Base-by-base conservation (phyloP, 2,888 invertebrate genomes). In the Stenichneumon culpator region DNA sequence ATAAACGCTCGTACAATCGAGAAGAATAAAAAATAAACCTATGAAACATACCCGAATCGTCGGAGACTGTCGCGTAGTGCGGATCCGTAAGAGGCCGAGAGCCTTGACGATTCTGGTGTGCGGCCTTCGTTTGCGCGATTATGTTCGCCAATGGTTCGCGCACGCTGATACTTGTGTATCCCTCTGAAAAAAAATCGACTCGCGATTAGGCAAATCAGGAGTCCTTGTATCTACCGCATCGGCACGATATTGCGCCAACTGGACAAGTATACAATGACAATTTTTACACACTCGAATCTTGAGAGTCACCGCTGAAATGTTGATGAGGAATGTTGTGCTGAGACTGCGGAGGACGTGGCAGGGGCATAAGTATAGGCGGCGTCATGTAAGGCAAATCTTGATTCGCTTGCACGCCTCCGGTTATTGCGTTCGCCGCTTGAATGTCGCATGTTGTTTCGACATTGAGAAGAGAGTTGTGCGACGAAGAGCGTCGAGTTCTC, bases 311-410 rank as follows among this genome's bases (percentile, higher is more conserved):
- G 92, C 98, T 98, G 92, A 98, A 98, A 93, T 98, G 97, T 67
- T 96, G 95, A 68, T 95, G 95, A 86, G 88, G 94, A 77, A 84
- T 89, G 93, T 93, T 94, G 22, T 90, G 91, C 65, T 91, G 93
- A 32, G 88, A 81, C 73, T 88, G 89, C 36, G 92, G 93, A 19
- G 89, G 92, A 79, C 90, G 90, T 69, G 93, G 93, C 57, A 92
- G 89, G 57, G 93, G 89, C 91, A 94, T 88, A 93, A 96, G 90
- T 92, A 97, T 94, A 88, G 97, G 98, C 70, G 98, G 98, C 11
- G 98, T 98, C 96, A 98, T 98, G 93, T 98, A 98, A 0, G 98
- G 98, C 91, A 98, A 94, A 93, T 98, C 98, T 93, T 97, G 97
- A 93, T 97, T 98, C 54, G 98, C 98, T 52, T 98, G 97, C 88